Evolutionary conservation across 2,888 invertebrate genomes (phyloP).

Genomic region (Tenthredo notha): DNA sequence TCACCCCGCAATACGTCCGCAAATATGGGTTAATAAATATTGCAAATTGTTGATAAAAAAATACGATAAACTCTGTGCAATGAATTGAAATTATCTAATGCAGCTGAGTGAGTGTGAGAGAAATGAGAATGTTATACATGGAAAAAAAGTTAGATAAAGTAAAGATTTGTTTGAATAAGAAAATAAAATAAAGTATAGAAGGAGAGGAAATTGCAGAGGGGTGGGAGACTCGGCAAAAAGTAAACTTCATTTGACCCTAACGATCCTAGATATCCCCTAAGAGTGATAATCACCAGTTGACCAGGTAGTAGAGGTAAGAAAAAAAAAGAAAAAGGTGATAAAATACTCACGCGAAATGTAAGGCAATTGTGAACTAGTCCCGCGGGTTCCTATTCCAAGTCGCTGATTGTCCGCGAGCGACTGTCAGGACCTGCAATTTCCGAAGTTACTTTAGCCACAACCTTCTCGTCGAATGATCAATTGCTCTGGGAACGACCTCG

Average conservation of each 20-base stretch:
- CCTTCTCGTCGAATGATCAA: neutral
- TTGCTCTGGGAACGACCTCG: neutral
- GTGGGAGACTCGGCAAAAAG: neutral
- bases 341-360: constrained; percentile 32
- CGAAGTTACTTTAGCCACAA: constrained; percentile 12
- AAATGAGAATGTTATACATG: neutral
- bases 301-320: neutral
- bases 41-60: neutral
- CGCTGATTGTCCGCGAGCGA: constrained; percentile 56
- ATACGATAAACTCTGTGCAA: neutral
- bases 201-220: neutral
- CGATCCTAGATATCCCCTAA: neutral
- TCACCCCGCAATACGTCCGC: neutral
- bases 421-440: constrained; percentile 58
- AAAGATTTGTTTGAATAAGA: neutral
- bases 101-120: neutral
- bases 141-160: neutral
- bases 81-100: neutral
- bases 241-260: neutral
- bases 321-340: neutral
- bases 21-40: neutral
- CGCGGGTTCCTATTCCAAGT: constrained; percentile 17
- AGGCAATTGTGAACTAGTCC: constrained; percentile 11
- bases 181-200: neutral
- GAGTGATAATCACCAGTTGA: neutral